These are phyloP conservation scores for Calyptomena viridis DNA, from an alignment of 2,113 vertebrate genomes.

Conservation along the genomic window DNA sequence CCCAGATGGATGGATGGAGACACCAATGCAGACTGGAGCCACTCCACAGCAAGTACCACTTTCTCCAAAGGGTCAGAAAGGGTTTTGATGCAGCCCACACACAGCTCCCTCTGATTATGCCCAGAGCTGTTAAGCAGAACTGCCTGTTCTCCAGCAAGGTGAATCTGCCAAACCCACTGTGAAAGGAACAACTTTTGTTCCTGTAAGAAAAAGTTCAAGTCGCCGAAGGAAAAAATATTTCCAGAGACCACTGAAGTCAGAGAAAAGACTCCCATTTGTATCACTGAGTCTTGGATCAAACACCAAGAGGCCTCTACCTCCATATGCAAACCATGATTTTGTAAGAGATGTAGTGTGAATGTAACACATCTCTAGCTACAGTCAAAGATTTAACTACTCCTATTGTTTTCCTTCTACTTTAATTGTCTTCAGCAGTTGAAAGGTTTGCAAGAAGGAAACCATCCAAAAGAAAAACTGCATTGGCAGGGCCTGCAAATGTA, in stretches of 20 bases:
- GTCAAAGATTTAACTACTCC: not conserved
- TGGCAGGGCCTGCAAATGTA: not conserved
- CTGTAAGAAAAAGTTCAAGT: not conserved
- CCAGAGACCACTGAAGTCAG: not conserved
- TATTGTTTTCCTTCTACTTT: not conserved
- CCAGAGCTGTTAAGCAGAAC: not conserved
- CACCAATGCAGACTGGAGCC: not conserved
- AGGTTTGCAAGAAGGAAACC: not conserved
- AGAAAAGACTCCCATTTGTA: not conserved
- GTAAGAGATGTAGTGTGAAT: not conserved
- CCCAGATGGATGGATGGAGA: not conserved
- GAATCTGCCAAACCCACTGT: not conserved
- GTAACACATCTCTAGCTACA: not conserved
- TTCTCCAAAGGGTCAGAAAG: not conserved
- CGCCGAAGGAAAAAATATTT: not conserved
- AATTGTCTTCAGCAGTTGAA: not conserved
- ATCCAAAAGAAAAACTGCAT: not conserved
- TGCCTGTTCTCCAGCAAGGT: not conserved
- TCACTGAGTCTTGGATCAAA: not conserved
- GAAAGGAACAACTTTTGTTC: not conserved
- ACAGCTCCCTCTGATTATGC: not conserved
- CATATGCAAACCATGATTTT: not conserved
- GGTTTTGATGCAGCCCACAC: not conserved
- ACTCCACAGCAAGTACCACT: not conserved
- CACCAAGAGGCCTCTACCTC: not conserved